Base-by-base conservation (phyloP, 2,113 vertebrate species). In the Sus scrofa region DNA sequence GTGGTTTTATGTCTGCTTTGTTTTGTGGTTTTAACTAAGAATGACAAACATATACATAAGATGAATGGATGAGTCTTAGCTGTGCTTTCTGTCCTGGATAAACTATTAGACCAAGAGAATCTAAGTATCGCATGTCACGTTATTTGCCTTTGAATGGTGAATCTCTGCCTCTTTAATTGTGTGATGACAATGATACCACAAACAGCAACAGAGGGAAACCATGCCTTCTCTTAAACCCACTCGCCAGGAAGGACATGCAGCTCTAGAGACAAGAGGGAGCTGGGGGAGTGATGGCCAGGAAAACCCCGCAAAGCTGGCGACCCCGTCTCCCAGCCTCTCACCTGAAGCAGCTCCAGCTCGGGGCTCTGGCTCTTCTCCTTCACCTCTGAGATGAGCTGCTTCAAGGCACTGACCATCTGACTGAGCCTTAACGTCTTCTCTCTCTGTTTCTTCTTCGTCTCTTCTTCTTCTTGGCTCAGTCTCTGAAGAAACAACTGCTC, bases 381-480 rank as follows among this genome's bases (percentile, higher is more conserved):
- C 0, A 96, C 62, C 62, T 96, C 95, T 1, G 26, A 3, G 62
- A 88, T 56, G 62, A 94, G 88, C 39, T 77, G 68, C 92, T 83
- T 94, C 39, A 96, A 56, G 15, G 83, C 65, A 20, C 22, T 13
- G 70, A 88, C 58, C 2, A 19, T 78, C 0, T 83, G 77, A 26
- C 58, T n/a, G 77, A 96, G 88, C 77, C 24, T 77, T 37, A 56
- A 37, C 1, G 16, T 88, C 70, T 84, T 92, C 88, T 94, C 88
- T 9, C 39, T 63, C 39, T 68, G 52, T 34, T 71, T 84, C 70
- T 63, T 84, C 92, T 83, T 77, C 0, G 50, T 65, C 62, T 94
- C 88, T 56, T 88, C 83, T 50, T 96, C 95, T 78, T 96, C 95
- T 34, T 58, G 10, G 10, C 39, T 91, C n/a, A 96, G 54, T 34